Base-by-base conservation (phyloP, 2,888 invertebrate species). In the Nesidiocoris tenuis region DNA sequence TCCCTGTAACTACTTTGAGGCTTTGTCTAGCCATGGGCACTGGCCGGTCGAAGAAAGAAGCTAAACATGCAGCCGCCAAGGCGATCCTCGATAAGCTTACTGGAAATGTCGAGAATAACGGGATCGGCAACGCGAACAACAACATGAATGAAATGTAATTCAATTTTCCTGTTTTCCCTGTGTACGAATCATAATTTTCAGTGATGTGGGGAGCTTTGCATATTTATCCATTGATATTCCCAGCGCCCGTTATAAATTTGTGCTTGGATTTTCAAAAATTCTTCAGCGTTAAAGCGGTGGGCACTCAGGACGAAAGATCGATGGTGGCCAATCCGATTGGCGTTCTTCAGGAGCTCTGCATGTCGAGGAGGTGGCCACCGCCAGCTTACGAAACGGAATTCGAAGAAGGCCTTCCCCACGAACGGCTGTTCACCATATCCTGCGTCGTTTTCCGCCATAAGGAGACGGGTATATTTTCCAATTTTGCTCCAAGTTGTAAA, bases 21-120 rank as follows among this genome's bases (percentile, higher is more conserved):
- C n/a, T n/a, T n/a, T n/a, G n/a, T 66, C 17, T 85, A 86, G 95
- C 95, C 67, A 93, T 93, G 87, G 95, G 95, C 39, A 92, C 93
- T 79, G 98, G 98, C 0, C 90, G 96, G 74, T 97, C 96, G 16
- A 98, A 98, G 84, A 98, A 98, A 84, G 96, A 97, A 84, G 98
- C 98, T 0, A 98, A 98, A 82, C 98, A 98, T 84, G 91, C 94
- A 9, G 97, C 98, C 19, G 98, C 98, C 0, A 93, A 95, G 82
- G 92, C 94, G 76, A 87, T 96, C 74, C 87, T 98, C 76, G 95
- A 95, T 23, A 77, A 76, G 39, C 83, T 93, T 78, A 91, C 91
- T 76, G 93, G 92, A n/a, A 89, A 89, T 19, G 88, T 88, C 74
- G 87, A 90, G 0, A 88, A 83, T 63, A 77, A 81, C 54, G 77